Base-by-base conservation (phyloP, 2,797 vertebrate genomes). In the Uromys caudimaculatus region DNA sequence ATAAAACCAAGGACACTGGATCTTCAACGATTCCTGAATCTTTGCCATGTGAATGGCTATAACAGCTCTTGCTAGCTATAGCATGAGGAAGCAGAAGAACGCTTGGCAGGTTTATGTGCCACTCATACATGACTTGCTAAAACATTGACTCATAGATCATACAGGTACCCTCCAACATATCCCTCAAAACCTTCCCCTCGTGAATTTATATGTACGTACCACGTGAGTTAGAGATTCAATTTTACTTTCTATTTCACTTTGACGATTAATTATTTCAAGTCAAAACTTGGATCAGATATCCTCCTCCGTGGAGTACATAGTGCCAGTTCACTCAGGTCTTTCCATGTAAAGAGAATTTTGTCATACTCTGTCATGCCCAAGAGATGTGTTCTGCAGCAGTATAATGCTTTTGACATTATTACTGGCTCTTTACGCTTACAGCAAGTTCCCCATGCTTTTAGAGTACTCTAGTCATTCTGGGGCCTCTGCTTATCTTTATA, bases 161-260 rank as follows among this genome's bases (percentile, higher is more conserved):
- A 84, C 27, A 94, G 44, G 71, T 19, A 73, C 50, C 88, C 23
- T 76, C 73, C 76, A 69, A 17, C 3, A 81, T 83, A 91, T 50
- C 84, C 75, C 75, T 93, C 27, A 73, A 94, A 94, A 85, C 62
- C 13, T 27, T 82, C 73, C 89, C 14, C 14, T 64, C 44, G 44
- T 67, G 32, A 60, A 71, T 90, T 92, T 92, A 24, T 75, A n/a
- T 86, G 96, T 91, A 62, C 60, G 54, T 89, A 44, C 52, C 6
- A n/a, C 27, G 19, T 77, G 73, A 62, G 58, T n/a, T 19, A 94
- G 50, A 76, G 12, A 89, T 56, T 90, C 75, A 81, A 60, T 71
- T 88, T 75, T 90, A 32, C 11, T 89, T 58, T 76, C 54, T 76
- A 44, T 35, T 94, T 50, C 69, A 62, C 78, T 92, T 71, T 71